Percentiles rank a stretch among this genome's conserved stretches.
phyloP scores from a whole-genome alignment of 1,140 invertebrate species.

The Centruroides vittatus region DNA sequence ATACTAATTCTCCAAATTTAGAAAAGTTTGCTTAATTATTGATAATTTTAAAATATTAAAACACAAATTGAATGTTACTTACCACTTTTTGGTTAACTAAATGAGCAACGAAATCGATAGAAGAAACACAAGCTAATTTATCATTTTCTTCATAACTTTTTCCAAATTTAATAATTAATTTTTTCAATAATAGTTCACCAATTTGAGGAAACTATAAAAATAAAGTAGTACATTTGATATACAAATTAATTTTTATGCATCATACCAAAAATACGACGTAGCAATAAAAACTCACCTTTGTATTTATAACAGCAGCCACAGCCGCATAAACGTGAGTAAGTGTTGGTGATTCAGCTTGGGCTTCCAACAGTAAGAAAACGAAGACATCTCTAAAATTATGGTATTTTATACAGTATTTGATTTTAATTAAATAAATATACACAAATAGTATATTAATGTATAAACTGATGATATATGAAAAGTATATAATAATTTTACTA shows the following conservation, averaged over 20 bases:
- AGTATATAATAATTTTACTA: too few relatives aligned
- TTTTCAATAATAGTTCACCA: conserved; percentile 78
- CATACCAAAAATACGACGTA: too few relatives aligned
- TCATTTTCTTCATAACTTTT: conserved; percentile 87
- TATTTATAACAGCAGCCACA: conserved; percentile 85
- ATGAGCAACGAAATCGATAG: conserved; percentile 87
- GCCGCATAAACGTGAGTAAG: conserved; percentile 98
- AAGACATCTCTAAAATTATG: conserved; percentile 49
- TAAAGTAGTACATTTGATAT: not conserved
- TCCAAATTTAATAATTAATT: conserved; percentile 88
- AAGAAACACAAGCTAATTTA: conserved; percentile 78
- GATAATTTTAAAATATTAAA: conserved; percentile 9
- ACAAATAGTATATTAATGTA: too few relatives aligned
- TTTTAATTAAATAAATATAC: too few relatives aligned
- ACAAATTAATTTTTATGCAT: not conserved
- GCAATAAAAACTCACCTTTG: conserved; percentile 43
- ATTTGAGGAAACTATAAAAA: conserved; percentile 75
- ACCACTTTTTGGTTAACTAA: conserved; percentile 90
- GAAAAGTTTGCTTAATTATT: too few relatives aligned
- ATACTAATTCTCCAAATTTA: too few relatives aligned
- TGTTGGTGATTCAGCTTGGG: conserved; percentile 89
- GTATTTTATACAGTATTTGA: conserved; percentile 66
- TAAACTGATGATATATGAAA: too few relatives aligned
- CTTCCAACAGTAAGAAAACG: conserved; percentile 84
- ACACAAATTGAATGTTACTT: conserved; percentile 20